Percentiles rank a stretch among this genome's conserved stretches.
These are phyloP conservation scores for Poeciliopsis gracilis DNA, from an alignment of 2,797 vertebrate genomes.

Conservation along the genomic window DNA sequence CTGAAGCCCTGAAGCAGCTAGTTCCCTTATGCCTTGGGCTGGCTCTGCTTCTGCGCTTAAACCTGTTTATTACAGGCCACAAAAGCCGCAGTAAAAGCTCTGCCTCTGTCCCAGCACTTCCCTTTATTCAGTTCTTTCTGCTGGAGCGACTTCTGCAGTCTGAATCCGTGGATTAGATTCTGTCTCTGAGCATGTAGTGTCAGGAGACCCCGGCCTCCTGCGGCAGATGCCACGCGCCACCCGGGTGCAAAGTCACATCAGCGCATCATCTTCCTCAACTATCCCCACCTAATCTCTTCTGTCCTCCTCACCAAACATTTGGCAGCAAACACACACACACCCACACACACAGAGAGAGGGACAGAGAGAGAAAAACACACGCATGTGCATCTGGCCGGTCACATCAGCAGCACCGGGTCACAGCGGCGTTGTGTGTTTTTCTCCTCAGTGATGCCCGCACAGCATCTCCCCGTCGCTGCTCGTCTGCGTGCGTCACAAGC, in stretches of 20 bases:
- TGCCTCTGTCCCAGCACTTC: constrained; percentile 8
- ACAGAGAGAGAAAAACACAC: background rate
- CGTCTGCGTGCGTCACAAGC: constrained; percentile 57
- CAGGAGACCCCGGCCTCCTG: constrained; percentile 22
- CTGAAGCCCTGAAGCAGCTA: background rate
- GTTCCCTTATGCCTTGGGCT: background rate
- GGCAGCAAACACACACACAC: constrained; percentile 19
- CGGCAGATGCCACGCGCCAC: constrained; percentile 3
- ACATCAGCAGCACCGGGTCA: background rate
- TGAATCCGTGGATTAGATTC: constrained; percentile 17
- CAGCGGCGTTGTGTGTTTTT: background rate
- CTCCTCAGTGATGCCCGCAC: constrained; percentile 14
- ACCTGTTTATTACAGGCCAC: background rate
- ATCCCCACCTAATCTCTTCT: constrained; percentile 33
- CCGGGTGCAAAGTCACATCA: background rate
- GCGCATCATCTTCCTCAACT: constrained; percentile 27
- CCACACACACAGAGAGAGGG: background rate
- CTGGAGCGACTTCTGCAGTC: constrained; percentile 3
- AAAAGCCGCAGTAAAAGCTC: background rate
- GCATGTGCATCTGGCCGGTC: background rate
- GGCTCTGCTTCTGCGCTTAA: background rate
- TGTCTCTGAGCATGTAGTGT: constrained; percentile 7
- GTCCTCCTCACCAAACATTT: constrained; percentile 28
- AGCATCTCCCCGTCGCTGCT: constrained; percentile 42
- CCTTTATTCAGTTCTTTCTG: constrained; percentile 5